Conservation (phyloP, 2,888 invertebrate species). For the Dorcus parallelipipedus region DNA sequence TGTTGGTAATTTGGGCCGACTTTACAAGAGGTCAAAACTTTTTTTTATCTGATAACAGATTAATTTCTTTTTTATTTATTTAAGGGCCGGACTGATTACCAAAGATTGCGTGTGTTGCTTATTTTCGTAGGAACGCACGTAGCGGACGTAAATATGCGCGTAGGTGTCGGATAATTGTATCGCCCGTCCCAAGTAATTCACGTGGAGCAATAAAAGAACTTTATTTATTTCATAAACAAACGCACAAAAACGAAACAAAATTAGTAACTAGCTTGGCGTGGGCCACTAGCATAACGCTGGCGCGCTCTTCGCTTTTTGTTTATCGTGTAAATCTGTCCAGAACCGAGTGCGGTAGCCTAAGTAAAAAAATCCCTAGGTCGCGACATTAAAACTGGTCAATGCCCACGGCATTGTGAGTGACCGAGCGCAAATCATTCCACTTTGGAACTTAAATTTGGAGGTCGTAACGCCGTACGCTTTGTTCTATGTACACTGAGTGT, state of each 20-base stretch:
- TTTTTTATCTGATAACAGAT: too few relatives aligned
- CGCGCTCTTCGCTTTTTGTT: not conserved
- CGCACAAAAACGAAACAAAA: not conserved
- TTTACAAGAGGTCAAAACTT: too few relatives aligned
- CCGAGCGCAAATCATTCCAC: not conserved
- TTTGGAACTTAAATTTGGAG: not conserved
- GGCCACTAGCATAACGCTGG: too few relatives aligned
- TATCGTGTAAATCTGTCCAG: not conserved
- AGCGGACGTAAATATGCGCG: too few relatives aligned
- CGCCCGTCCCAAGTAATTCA: not conserved
- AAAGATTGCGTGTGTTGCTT: too few relatives aligned
- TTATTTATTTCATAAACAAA: not conserved
- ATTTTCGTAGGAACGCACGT: too few relatives aligned
- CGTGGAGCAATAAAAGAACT: not conserved
- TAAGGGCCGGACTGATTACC: too few relatives aligned
- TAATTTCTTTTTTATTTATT: too few relatives aligned
- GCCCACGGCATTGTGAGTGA: conserved; percentile 2
- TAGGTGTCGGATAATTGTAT: too few relatives aligned
- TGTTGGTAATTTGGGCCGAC: too few relatives aligned
- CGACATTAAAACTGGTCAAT: conserved; percentile 5
- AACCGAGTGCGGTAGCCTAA: conserved; percentile 8
- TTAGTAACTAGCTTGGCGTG: too few relatives aligned
- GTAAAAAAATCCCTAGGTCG: not conserved
- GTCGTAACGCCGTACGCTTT: not conserved
- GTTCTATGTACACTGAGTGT: too few relatives aligned